phyloP scores from a whole-genome alignment of 1,140 invertebrate species.

The Drosophila lini region DNA sequence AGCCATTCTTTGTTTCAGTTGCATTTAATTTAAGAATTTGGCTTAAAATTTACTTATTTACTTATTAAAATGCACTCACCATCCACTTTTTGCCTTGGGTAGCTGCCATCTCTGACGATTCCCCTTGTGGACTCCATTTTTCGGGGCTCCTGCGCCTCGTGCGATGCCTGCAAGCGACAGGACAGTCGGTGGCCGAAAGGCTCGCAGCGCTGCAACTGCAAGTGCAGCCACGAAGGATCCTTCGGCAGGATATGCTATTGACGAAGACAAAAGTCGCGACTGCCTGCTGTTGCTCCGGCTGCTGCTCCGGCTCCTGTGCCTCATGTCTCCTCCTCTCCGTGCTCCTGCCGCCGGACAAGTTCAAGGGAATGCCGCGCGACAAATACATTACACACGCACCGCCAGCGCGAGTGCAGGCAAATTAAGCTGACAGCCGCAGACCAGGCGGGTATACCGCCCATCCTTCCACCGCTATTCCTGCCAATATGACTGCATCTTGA shows the following conservation, averaged over 20 bases:
- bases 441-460: constrained; percentile 17
- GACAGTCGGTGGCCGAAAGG: constrained; percentile 36
- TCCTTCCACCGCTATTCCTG: neutral
- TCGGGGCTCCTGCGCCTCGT: constrained; percentile 2
- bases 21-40: neutral
- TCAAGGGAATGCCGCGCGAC: constrained; percentile 59
- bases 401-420: constrained; percentile 58
- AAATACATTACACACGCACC: constrained; percentile 64
- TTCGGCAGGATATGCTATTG: constrained; percentile 8
- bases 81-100: neutral
- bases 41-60: neutral
- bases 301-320: neutral
- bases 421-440: constrained; percentile 58
- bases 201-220: constrained; percentile 16
- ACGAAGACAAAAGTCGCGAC: constrained; percentile 13
- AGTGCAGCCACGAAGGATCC: constrained; percentile 22
- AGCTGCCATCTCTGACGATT: constrained; percentile 13
- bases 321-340: neutral
- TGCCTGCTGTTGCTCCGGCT: constrained; percentile 6
- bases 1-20: neutral
- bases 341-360: constrained; percentile 40
- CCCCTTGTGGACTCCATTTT: constrained; percentile 21
- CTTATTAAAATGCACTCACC: neutral
- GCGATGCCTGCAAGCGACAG: constrained; percentile 17
- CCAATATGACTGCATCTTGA: constrained; percentile 18